phyloP scores from a whole-genome alignment of 2,888 invertebrate species.

The Eubasilissa splendida region DNA sequence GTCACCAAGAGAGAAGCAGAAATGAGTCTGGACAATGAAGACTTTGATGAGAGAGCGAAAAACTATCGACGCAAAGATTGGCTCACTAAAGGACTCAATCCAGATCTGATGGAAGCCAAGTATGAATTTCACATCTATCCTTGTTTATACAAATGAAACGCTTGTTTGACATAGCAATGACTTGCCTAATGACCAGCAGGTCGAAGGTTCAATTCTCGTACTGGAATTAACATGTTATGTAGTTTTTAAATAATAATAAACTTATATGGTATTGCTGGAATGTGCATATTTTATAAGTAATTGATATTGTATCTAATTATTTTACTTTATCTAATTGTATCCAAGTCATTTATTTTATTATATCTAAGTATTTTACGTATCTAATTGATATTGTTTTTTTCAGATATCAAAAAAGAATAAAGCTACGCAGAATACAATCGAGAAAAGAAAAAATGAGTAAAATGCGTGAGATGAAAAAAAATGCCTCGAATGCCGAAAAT shows the following conservation, averaged over 20 bases:
- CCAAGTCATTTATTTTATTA: no score
- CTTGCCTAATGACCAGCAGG: no score
- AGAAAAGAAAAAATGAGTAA: constrained; percentile 53
- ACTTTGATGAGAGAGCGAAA: constrained; percentile 90
- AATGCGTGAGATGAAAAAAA: constrained; percentile 52
- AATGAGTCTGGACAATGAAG: constrained; percentile 90
- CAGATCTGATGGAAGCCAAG: constrained; percentile 82
- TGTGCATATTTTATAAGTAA: no score
- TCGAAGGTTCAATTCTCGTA: no score
- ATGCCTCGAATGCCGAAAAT: constrained; percentile 54
- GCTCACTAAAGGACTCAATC: constrained; percentile 88
- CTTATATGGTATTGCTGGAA: no score
- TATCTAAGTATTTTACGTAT: no score
- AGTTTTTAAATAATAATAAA: no score
- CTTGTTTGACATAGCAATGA: no score
- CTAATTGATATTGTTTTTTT: constrained; percentile 12
- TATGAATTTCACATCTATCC: constrained; percentile 59
- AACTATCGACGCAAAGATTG: constrained; percentile 91
- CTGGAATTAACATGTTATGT: no score
- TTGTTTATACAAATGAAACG: neutral
- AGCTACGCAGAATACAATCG: constrained; percentile 43
- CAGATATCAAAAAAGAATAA: constrained; percentile 53
- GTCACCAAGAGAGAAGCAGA: constrained; percentile 95
- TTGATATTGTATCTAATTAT: no score
- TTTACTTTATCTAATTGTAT: no score